Percentiles rank a stretch among this genome's conserved stretches.
Conservation (phyloP, 92 coral and sea anemone species). For the Epizoanthus fatuus region DNA sequence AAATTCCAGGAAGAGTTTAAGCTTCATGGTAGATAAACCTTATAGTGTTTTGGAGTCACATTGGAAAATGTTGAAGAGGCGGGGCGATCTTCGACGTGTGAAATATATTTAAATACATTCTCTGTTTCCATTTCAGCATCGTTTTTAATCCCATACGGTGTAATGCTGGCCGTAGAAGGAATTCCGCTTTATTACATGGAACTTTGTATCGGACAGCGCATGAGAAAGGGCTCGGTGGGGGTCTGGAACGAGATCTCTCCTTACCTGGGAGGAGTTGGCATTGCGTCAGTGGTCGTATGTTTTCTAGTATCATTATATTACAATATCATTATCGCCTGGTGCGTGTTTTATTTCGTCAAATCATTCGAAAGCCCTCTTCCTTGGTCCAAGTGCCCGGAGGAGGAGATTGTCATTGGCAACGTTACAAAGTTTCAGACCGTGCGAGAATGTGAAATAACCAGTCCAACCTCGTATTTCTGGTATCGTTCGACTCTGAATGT, state of each 20-base stretch:
- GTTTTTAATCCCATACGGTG: constrained; percentile 95
- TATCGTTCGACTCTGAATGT: constrained; percentile 90
- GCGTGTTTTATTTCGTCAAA: constrained; percentile 94
- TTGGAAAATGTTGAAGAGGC: too few relatives aligned
- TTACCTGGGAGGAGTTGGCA: constrained; percentile 96
- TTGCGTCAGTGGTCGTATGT: constrained; percentile 96
- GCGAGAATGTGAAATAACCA: constrained; percentile 75
- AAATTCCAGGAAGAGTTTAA: too few relatives aligned
- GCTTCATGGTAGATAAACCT: too few relatives aligned
- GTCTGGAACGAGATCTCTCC: constrained; percentile 99
- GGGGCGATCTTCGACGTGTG: too few relatives aligned
- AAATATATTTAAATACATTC: neutral
- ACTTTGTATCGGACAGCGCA: constrained; percentile 97
- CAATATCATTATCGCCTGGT: constrained; percentile 97
- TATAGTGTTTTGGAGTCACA: too few relatives aligned
- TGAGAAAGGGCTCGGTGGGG: constrained; percentile 99
- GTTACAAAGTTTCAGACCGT: constrained; percentile 74
- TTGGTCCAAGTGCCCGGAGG: constrained; percentile 94
- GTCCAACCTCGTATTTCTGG: constrained; percentile 97
- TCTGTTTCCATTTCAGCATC: constrained; percentile 75
- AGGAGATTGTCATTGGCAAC: constrained; percentile 69
- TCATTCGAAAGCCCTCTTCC: constrained; percentile 97
- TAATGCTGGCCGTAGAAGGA: constrained; percentile 98
- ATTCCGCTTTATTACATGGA: constrained; percentile 98
- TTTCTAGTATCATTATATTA: constrained; percentile 95